Evolutionary conservation across 2,797 vertebrate species (phyloP).

Genomic region (Distichodus sexfasciatus): DNA sequence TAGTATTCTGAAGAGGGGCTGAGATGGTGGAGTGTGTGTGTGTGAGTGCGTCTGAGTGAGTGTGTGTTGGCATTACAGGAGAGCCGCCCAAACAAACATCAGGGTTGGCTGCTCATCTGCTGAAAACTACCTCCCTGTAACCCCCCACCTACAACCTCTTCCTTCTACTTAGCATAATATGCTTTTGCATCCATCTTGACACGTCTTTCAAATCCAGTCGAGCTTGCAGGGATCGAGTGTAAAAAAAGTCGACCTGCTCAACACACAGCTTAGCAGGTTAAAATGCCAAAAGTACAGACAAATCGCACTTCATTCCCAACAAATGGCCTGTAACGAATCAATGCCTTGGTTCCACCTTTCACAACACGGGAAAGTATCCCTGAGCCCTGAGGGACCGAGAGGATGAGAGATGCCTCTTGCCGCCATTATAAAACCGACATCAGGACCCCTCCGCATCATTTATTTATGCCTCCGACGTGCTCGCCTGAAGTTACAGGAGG

Average conservation of each 20-base stretch:
- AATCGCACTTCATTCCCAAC: slow-evolving; percentile 2
- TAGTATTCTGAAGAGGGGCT: slow-evolving; percentile 47
- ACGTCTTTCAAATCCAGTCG: background rate
- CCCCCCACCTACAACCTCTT: background rate
- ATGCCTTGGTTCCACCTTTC: slow-evolving; percentile 18
- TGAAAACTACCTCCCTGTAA: background rate
- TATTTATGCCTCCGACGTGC: slow-evolving; percentile 42
- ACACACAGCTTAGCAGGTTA: background rate
- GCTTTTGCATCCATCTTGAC: background rate
- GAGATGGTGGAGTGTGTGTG: slow-evolving; percentile 11
- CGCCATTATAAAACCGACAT: slow-evolving; percentile 40
- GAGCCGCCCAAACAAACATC: slow-evolving; percentile 23
- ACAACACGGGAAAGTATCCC: slow-evolving; percentile 13
- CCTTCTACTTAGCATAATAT: background rate
- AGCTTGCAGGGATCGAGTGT: background rate
- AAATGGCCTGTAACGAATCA: slow-evolving; percentile 8
- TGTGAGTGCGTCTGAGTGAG: slow-evolving; percentile 24
- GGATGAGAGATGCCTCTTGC: slow-evolving; percentile 17
- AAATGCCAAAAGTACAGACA: background rate
- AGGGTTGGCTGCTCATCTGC: slow-evolving; percentile 17
- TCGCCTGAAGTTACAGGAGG: slow-evolving; percentile 45
- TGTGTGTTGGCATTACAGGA: slow-evolving; percentile 8
- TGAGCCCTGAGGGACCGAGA: slow-evolving; percentile 23
- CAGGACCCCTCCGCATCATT: slow-evolving; percentile 41
- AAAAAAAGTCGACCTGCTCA: too few relatives aligned